Evolutionary conservation across 1,140 invertebrate genomes (phyloP).

Genomic region (Periplaneta americana): DNA sequence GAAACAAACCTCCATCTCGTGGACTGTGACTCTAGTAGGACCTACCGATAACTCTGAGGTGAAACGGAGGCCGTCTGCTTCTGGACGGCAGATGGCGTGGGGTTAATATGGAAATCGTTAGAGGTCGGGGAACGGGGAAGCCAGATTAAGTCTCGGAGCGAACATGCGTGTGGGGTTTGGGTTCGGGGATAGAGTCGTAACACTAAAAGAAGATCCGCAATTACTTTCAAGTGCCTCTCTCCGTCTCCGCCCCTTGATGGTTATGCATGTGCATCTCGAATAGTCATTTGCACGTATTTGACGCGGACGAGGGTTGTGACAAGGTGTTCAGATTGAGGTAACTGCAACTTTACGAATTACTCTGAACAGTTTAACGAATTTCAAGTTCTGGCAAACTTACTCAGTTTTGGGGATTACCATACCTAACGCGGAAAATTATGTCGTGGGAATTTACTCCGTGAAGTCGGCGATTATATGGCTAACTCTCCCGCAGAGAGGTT

Average conservation of each 20-base stretch:
- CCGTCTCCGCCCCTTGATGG: background rate
- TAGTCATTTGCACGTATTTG: background rate
- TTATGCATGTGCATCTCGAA: background rate
- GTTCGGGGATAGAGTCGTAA: background rate
- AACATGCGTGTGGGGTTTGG: background rate
- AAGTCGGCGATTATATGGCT: background rate
- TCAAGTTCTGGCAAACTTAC: background rate
- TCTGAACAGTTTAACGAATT: background rate
- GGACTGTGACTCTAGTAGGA: too few relatives aligned
- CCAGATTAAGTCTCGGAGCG: background rate
- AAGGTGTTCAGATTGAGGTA: too few relatives aligned
- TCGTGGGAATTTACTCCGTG: background rate
- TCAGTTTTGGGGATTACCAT: background rate
- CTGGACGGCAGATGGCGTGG: background rate
- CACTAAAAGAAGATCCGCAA: background rate
- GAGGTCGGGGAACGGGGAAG: background rate
- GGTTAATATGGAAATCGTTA: background rate
- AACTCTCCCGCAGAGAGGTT: too few relatives aligned
- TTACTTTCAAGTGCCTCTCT: background rate
- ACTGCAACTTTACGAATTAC: background rate
- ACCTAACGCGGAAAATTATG: background rate
- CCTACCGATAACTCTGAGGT: too few relatives aligned
- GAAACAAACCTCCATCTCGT: too few relatives aligned
- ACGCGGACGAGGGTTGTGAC: too few relatives aligned
- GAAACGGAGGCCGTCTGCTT: too few relatives aligned